Evolutionary conservation across 2,888 invertebrate genomes (phyloP), one percentile per base, ranked within the genome.

Genomic region (Orthosia gracilis): DNA sequence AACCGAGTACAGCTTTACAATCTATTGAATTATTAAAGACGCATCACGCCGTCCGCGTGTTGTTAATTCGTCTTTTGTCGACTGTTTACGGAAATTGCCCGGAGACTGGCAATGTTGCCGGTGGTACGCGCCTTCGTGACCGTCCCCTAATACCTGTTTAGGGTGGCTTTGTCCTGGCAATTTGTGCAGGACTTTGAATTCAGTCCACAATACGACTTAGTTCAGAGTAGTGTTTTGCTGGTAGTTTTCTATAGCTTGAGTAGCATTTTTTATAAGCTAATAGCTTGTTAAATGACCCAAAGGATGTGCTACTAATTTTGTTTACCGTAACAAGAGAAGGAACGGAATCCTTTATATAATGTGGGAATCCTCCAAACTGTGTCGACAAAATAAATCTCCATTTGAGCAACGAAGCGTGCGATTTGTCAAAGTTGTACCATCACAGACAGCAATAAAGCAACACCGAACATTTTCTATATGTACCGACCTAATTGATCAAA

Each of bases 51-150:
- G 31, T 79, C 77, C 88, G 78, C 89, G 91, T 92, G 89, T 85
- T 85, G 84, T 90, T 93, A 93, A 93, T 93, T 92, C 91, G 88
- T 91, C 93, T 93, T 91, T 92, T 93, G 94, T 92, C 89, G 89
- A 88, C 89, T 87, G 84, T 85, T 77, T 78, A 57, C 86, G 88
- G 85, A 89, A 89, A 90, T 89, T 88, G 77, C 62, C 80, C 84
- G 78, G 78, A 84, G 86, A 87, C 87, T 85, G 80, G 84, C 80
- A 86, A 88, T 88, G 81, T 78, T 78, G 76, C 72, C 75, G 78
- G 83, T 81, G 64, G 84, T 78, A 76, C 74, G 74, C 76, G 78
- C 73, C 79, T 84, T 80, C 79, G 85, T 81, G 78, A 77, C 45
- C 62, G 45, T 67, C 69, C 71, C 70, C 57, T 80, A 84, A 85